Conservation (phyloP, 2,888 invertebrate species). For the Lymantria dispar region DNA sequence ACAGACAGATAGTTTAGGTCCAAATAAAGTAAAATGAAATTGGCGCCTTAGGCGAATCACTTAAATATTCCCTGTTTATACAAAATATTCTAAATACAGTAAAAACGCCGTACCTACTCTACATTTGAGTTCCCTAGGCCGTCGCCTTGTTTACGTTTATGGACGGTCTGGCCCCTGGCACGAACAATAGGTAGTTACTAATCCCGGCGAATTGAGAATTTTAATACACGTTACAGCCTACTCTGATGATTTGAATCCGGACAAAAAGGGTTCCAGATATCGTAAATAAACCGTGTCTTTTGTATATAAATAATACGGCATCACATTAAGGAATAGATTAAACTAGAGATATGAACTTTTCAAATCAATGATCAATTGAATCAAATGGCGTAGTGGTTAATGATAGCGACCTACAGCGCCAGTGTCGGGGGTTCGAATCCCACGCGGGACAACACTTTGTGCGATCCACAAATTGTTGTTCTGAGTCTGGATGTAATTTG, state of each 20-base stretch:
- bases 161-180: not conserved
- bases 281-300: not conserved
- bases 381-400: too few relatives aligned
- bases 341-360: not conserved
- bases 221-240: conserved; percentile 2
- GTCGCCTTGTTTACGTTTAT: not conserved
- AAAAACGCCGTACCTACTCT: not conserved
- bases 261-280: conserved; percentile 1
- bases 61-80: not conserved
- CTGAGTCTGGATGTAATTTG: too few relatives aligned
- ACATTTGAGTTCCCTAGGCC: not conserved
- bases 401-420: too few relatives aligned
- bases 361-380: too few relatives aligned
- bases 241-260: not conserved
- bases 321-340: not conserved
- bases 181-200: not conserved
- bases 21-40: too few relatives aligned
- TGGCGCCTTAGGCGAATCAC: too few relatives aligned
- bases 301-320: not conserved
- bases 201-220: conserved; percentile 2
- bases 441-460: too few relatives aligned
- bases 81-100: not conserved
- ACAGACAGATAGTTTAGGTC: too few relatives aligned
- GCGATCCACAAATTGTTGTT: too few relatives aligned
- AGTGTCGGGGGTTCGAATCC: too few relatives aligned